Percentiles rank a stretch among this genome's conserved stretches.
Conservation (phyloP, 1,140 invertebrate genomes). For the Zaprionus lachaisei region DNA sequence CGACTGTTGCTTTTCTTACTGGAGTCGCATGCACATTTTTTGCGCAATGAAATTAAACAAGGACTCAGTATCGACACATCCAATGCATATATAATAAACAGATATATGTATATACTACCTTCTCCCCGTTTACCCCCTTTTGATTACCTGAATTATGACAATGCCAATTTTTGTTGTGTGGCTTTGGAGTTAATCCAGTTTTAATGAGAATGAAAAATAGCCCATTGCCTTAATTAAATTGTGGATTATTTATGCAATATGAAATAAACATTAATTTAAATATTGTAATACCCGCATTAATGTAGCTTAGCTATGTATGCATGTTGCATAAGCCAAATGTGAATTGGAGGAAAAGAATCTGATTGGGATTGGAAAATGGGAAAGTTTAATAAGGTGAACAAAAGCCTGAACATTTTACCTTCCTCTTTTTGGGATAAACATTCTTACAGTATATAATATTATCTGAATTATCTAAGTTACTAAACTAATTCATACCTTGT, state of each 20-base stretch:
- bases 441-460: too few relatives aligned
- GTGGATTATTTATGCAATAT: conserved; percentile 76
- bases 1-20: background rate
- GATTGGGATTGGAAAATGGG: too few relatives aligned
- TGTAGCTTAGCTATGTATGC: conserved; percentile 70
- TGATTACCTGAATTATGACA: conserved; percentile 25
- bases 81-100: conserved; percentile 8
- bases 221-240: conserved; percentile 72
- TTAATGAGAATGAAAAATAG: conserved; percentile 56
- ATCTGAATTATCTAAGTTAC: too few relatives aligned
- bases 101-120: background rate
- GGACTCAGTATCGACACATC: conserved; percentile 2
- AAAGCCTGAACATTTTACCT: too few relatives aligned
- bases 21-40: conserved; percentile 1
- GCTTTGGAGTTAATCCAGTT: conserved; percentile 56
- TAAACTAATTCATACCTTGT: too few relatives aligned
- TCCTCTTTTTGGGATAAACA: too few relatives aligned
- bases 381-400: too few relatives aligned
- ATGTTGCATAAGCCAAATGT: conserved; percentile 11
- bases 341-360: too few relatives aligned
- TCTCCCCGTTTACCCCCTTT: background rate
- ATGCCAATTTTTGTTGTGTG: conserved; percentile 47
- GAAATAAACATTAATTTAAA: conserved; percentile 71
- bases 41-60: conserved; percentile 5
- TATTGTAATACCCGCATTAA: conserved; percentile 65